These are phyloP conservation scores for Hypomecis punctinalis DNA, from an alignment of 2,888 invertebrate species.

Conservation along the genomic window DNA sequence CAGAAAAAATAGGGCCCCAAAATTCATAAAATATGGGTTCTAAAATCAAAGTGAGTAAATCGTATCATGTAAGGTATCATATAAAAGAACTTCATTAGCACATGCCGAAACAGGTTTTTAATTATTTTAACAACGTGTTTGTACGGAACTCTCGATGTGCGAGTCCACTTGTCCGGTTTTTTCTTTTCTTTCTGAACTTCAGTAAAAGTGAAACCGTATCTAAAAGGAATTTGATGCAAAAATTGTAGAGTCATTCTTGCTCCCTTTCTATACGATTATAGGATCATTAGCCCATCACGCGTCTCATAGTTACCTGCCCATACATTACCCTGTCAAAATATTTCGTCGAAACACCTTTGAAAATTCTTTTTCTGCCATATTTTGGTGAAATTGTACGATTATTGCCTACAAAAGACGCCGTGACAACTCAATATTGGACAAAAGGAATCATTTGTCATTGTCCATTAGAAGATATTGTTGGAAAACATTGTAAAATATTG, in stretches of 20 bases:
- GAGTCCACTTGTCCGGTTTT: too few relatives aligned
- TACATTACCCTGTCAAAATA: conserved; percentile 84
- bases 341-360: conserved; percentile 64
- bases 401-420: conserved; percentile 65
- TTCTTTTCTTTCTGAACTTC: too few relatives aligned
- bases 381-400: conserved; percentile 79
- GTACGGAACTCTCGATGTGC: too few relatives aligned
- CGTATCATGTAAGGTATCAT: too few relatives aligned
- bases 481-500: conserved; percentile 70
- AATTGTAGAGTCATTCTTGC: conserved; percentile 34
- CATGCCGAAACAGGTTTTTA: too few relatives aligned
- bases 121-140: too few relatives aligned
- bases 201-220: conserved; percentile 26
- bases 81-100: too few relatives aligned
- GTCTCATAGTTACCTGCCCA: conserved; percentile 64
- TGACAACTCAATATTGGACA: conserved; percentile 81
- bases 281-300: conserved; percentile 73
- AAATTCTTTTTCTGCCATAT: conserved; percentile 65
- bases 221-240: conserved; percentile 27
- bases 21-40: too few relatives aligned
- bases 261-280: conserved; percentile 63
- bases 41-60: too few relatives aligned
- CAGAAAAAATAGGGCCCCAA: too few relatives aligned
- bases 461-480: conserved; percentile 81
- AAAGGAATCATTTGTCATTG: conserved; percentile 82